Evolutionary conservation across 1,140 invertebrate genomes (phyloP).

Genomic region (Agraylea sexmaculata): DNA sequence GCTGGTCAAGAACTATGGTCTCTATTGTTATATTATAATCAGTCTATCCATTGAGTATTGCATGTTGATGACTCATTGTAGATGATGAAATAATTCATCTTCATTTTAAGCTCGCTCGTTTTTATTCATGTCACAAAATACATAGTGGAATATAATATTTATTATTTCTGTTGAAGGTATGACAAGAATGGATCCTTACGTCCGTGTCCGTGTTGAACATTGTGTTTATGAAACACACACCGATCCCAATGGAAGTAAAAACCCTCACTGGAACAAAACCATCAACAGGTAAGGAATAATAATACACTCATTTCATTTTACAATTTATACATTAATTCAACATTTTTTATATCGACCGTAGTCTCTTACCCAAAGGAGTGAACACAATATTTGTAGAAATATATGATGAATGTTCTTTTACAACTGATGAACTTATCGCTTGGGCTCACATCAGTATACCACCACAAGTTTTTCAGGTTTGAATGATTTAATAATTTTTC

Average conservation of each 20-base stretch:
- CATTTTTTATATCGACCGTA: constrained; percentile 26
- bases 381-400: constrained; percentile 85
- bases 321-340: constrained; percentile 5
- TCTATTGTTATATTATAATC: constrained; percentile 10
- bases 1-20: constrained; percentile 90
- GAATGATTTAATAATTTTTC: neutral
- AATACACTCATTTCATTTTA: too few relatives aligned
- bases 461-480: constrained; percentile 53
- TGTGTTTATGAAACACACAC: constrained; percentile 92
- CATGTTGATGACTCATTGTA: neutral
- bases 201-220: constrained; percentile 82
- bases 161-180: constrained; percentile 43
- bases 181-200: constrained; percentile 93
- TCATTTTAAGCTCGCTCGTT: neutral
- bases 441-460: constrained; percentile 84
- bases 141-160: neutral
- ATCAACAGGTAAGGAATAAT: constrained; percentile 72
- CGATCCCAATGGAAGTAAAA: constrained; percentile 88
- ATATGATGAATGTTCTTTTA: constrained; percentile 94
- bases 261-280: constrained; percentile 89
- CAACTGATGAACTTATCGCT: constrained; percentile 88
- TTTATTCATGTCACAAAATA: too few relatives aligned
- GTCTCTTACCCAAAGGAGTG: constrained; percentile 76
- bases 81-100: neutral
- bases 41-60: neutral